phyloP scores from a whole-genome alignment of 2,797 vertebrate genomes.

The Microchirus variegatus region DNA sequence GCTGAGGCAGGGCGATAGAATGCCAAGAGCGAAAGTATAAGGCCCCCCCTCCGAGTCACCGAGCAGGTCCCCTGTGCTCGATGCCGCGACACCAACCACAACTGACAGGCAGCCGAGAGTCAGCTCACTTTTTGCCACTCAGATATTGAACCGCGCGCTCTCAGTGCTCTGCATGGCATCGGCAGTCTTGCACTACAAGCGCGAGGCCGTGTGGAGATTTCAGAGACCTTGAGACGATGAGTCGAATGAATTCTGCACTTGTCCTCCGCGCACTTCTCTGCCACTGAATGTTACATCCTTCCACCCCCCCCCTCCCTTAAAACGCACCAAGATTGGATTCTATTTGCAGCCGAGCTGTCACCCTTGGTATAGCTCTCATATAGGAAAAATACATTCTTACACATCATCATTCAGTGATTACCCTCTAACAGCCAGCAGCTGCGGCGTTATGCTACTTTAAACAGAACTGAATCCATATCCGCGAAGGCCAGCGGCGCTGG shows the following conservation, averaged over 20 bases:
- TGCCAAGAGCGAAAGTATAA: slow-evolving; percentile 37
- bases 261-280: slow-evolving; percentile 32
- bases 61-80: slow-evolving; percentile 77
- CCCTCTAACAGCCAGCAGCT: slow-evolving; percentile 73
- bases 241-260: slow-evolving; percentile 63
- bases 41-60: slow-evolving; percentile 68
- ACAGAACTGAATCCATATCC: slow-evolving; percentile 81
- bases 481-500: slow-evolving; percentile 73
- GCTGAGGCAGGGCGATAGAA: slow-evolving; percentile 26
- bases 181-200: slow-evolving; percentile 68
- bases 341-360: slow-evolving; percentile 1
- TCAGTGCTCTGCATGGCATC: slow-evolving; percentile 55
- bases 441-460: slow-evolving; percentile 76
- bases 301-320: neutral
- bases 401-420: slow-evolving; percentile 74
- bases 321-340: slow-evolving; percentile 17
- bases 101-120: slow-evolving; percentile 85
- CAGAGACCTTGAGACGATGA: slow-evolving; percentile 73
- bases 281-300: slow-evolving; percentile 20
- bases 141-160: slow-evolving; percentile 69
- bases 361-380: neutral
- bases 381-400: slow-evolving; percentile 63
- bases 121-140: slow-evolving; percentile 74
- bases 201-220: slow-evolving; percentile 63
- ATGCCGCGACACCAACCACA: slow-evolving; percentile 72